Evolutionary conservation across 1,140 invertebrate genomes (phyloP), one percentile per base, ranked within the genome.

Genomic region (Archivesica marissinica): DNA sequence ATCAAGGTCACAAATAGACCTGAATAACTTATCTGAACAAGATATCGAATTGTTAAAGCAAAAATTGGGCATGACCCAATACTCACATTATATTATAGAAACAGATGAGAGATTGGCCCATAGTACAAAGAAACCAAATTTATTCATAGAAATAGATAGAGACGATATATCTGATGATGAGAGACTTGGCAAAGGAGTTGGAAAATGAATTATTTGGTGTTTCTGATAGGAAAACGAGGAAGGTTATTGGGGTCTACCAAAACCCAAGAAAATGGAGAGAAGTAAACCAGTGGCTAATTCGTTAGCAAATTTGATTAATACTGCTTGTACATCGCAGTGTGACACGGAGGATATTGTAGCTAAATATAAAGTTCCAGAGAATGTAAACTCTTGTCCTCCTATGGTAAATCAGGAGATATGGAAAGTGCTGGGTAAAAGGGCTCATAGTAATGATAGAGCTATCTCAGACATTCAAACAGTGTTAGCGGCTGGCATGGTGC

Each of bases 341-440:
- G 33, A 54, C n/a, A 54, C 28, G 15, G 72, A 76, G 20, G 23
- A 52, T 54, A 4, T 35, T 20, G 6, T 76, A 17, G 7, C 13
- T 15, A 76, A 75, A 54, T 54, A 76, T 28, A 54, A 54, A 54
- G 33, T 76, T 33, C 72, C 50, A 28, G 47, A 56, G 28, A 76
- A 76, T 52, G n/a, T 23, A 23, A 56, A 54, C 11, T n/a, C 56
- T 13, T 17, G 3, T 33, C 30, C 52, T n/a, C 72, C 72, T 30
- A n/a, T n/a, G 15, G 25, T 75, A 6, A 52, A 75, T 52, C 13
- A 6, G 20, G 72, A 75, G 33, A 52, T 75, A n/a, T 76, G 72
- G 47, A 56, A 54, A 75, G 25, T 54, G 0, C 17, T 76, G 30
- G 50, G 38, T 25, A 56, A 56, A 33, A 56, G 15, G 6, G 28